These are phyloP conservation scores for Rhingia campestris DNA, from an alignment of 2,888 invertebrate genomes.

Conservation along the genomic window DNA sequence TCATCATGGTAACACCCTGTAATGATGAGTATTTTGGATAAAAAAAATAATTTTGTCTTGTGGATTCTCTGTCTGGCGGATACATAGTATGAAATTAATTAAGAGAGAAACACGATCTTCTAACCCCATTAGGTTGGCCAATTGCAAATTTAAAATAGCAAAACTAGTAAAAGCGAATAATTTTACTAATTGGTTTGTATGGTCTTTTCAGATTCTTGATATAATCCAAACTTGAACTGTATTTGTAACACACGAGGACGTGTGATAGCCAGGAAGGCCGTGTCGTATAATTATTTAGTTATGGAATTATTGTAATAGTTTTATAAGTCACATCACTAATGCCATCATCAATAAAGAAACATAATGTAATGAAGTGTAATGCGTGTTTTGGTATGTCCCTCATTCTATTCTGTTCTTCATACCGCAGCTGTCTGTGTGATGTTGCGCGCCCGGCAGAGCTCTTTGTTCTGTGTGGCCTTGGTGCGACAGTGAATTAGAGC, in stretches of 20 bases:
- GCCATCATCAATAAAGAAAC: conserved; percentile 4
- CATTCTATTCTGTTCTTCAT: conserved; percentile 15
- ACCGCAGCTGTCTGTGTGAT: conserved; percentile 10
- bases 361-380: background rate
- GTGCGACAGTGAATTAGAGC: conserved; percentile 6
- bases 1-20: conserved; percentile 1
- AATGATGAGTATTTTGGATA: background rate
- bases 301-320: background rate
- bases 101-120: conserved; percentile 2
- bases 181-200: background rate
- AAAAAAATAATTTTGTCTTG: background rate
- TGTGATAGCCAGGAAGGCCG: conserved; percentile 28
- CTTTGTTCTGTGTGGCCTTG: conserved; percentile 15
- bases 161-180: background rate
- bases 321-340: background rate
- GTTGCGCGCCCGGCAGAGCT: background rate
- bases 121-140: background rate
- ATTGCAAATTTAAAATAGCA: conserved; percentile 5
- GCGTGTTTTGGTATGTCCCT: background rate
- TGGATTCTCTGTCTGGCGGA: conserved; percentile 8
- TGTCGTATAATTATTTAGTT: conserved; percentile 26
- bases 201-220: background rate
- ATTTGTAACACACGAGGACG: conserved; percentile 20
- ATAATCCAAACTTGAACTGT: too few species aligned
- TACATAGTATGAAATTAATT: background rate